Conservation (phyloP, 2,888 invertebrate species). For the Ectemnius continuus region DNA sequence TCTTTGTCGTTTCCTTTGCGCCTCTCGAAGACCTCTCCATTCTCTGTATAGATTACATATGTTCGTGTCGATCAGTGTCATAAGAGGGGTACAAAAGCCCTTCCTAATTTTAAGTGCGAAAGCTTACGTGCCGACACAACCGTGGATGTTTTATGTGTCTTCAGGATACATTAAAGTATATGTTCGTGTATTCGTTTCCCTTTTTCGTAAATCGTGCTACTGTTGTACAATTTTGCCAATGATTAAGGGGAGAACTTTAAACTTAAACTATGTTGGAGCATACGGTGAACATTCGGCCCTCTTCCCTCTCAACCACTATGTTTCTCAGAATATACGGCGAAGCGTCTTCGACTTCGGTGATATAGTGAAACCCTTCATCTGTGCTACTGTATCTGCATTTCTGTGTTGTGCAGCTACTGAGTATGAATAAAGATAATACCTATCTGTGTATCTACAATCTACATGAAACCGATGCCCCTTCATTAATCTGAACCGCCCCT, state of each 20-base stretch:
- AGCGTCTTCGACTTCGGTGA: slow-evolving; percentile 20
- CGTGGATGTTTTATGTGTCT: too few species aligned
- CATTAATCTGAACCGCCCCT: too few species aligned
- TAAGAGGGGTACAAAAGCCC: slow-evolving; percentile 26
- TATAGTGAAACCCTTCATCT: slow-evolving; percentile 29
- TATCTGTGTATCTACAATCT: slow-evolving; percentile 59
- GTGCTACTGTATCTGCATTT: slow-evolving; percentile 57
- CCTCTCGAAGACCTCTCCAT: slow-evolving; percentile 20
- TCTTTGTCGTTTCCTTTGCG: slow-evolving; percentile 29
- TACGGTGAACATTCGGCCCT: slow-evolving; percentile 25
- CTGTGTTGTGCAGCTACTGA: slow-evolving; percentile 58
- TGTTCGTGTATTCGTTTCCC: too few species aligned
- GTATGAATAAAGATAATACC: slow-evolving; percentile 60
- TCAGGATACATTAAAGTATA: too few species aligned
- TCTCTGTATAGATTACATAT: slow-evolving; percentile 36
- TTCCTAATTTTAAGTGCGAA: slow-evolving; percentile 25
- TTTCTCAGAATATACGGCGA: slow-evolving; percentile 21
- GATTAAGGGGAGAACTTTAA: slow-evolving; percentile 24
- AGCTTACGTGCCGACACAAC: slow-evolving; percentile 12
- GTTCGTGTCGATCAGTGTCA: slow-evolving; percentile 21
- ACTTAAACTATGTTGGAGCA: slow-evolving; percentile 17
- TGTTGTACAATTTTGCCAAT: slow-evolving; percentile 38
- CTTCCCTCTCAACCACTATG: slow-evolving; percentile 13
- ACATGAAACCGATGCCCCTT: too few species aligned
- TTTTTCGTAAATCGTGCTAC: slow-evolving; percentile 17